phyloP scores from a whole-genome alignment of 2,113 vertebrate species.

The Coptodon rendalli region DNA sequence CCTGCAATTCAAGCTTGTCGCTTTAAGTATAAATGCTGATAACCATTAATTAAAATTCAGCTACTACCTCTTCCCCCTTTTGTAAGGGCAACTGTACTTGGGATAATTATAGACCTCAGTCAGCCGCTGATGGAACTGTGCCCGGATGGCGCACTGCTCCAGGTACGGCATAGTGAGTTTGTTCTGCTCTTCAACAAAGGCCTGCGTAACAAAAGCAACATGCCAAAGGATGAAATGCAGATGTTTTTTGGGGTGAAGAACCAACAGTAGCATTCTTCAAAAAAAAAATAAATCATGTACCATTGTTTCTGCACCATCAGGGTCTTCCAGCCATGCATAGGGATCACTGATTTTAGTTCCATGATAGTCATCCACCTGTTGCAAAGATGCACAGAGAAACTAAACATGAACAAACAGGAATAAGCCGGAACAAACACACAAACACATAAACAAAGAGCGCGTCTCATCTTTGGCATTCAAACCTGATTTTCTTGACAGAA shows the following conservation, averaged over 20 bases:
- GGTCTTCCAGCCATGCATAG: conserved; percentile 71
- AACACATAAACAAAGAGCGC: neutral
- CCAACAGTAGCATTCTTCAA: neutral
- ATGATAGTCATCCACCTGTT: conserved; percentile 69
- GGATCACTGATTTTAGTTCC: conserved; percentile 64
- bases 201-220: conserved; percentile 12
- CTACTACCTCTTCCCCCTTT: conserved; percentile 62
- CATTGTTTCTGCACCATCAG: conserved; percentile 66
- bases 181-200: conserved; percentile 75
- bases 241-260: rapidly evolving
- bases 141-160: conserved; percentile 59
- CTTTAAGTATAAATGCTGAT: neutral
- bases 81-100: conserved; percentile 77
- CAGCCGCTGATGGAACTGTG: conserved; percentile 63
- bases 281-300: conserved; percentile 38
- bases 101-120: conserved; percentile 76
- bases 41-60: neutral
- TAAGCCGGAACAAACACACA: neutral
- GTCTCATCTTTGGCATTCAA: neutral
- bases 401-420: neutral
- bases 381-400: neutral
- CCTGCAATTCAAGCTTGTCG: neutral
- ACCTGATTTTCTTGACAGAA: neutral
- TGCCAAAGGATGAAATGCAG: neutral
- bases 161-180: conserved; percentile 72